Base-by-base conservation (phyloP, 2,113 vertebrate genomes). In the Physeter macrocephalus region DNA sequence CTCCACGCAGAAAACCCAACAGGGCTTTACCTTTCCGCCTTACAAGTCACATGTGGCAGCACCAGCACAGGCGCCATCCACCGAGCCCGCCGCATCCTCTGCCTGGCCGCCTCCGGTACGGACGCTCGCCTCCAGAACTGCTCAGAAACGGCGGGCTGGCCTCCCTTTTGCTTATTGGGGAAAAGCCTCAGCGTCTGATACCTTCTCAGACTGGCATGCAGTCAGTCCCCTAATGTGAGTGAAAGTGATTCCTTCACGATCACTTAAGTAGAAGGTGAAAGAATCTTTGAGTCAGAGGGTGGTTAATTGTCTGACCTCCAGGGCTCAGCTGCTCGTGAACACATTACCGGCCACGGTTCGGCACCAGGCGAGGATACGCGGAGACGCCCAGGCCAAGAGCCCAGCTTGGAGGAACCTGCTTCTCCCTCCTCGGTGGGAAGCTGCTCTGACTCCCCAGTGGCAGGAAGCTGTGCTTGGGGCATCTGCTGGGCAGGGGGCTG, bases 261-360 rank as follows among this genome's bases (percentile, higher is more conserved):
- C 93, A 85, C 62, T 4, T 13, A 94, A 96, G 90, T 75, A 88
- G 78, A 96, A 97, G 61, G 82, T 82, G 84, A 97, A 96, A 74
- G 86, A 15, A 12, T 46, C 31, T 43, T 97, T 89, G 91, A 92
- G 81, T 85, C 46, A 80, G 36, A 81, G 90, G 49, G 69, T 74
- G 84, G 83, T 93, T 96, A 92, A 95, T 96, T 95, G 90, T 84
- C 92, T 59, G 72, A 31, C 72, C 64, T 25, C 8, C 4, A 1
- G 69, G 11, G 29, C 46, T 8, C 0, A 2, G 34, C 14, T 0
- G 5, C n/a, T 23, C 0, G 4, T 27, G 46, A 11, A 17, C 54
- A 29, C 43, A 0, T 17, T 39, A 18, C 15, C 11, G 1, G 4
- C 36, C 34, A 0, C 2, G 0, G 13, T 25, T 0, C 14, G 13